Evolutionary conservation across 37 sponge, comb jelly and placozoan species (phyloP), one percentile per base, ranked within the genome.

Genomic region (Axinella damicornis): DNA sequence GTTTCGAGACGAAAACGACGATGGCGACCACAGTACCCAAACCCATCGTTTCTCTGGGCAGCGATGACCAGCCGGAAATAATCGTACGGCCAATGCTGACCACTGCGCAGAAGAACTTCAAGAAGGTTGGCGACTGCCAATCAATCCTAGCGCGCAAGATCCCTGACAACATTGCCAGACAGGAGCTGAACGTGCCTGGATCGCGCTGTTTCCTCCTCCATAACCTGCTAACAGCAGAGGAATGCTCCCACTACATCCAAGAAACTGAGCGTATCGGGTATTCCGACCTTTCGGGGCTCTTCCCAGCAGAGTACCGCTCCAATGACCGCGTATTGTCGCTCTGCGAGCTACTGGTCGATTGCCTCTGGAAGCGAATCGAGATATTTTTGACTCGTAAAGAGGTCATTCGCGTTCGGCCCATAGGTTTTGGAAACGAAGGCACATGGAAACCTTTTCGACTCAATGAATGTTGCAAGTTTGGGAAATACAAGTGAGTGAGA

Each of bases 361-460:
- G 40, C 40, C 60, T 83, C 33, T 83, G 72, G 74, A 61, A 22
- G 38, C 74, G 84, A 74, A 53, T 83, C 33, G 73, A 83, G 52
- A 63, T 64, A 0, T 41, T 24, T 27, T 46, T 83, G 0, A 74
- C 84, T 21, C 73, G 84, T 2, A 71, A 57, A 6, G 84, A 83
- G 72, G 84, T 83, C 20, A 74, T 83, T 39, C 55, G 84, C 13
- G 46, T 83, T 13, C 60, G 84, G n/a, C 84, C 84, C 20, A 54
- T 83, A 24, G 84, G 84, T 20, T 83, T 83, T 57, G 84, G 84
- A n/a, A 83, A 83, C 61, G 74, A 83, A 38, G 84, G 84, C 41
- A 83, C 84, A 9, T 83, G 84, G 84, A 83, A 53, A 37, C 84
- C 84, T 0, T 73, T 74, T 57, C 72, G 84, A 35, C 65, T 83